phyloP scores from a whole-genome alignment of 2,113 vertebrate species.

The Tinamus guttatus region DNA sequence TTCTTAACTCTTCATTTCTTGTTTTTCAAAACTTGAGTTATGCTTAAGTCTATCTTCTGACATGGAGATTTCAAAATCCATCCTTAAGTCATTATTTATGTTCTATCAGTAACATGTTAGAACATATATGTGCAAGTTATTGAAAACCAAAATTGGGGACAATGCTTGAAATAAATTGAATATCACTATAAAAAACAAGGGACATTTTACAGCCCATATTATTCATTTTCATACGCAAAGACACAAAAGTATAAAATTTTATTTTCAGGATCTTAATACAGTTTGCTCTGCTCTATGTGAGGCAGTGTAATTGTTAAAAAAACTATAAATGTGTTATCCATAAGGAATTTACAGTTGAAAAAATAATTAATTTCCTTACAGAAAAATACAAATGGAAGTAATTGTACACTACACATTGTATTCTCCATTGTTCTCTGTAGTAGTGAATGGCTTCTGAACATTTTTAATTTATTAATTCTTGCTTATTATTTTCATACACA shows the following conservation, averaged over 20 bases:
- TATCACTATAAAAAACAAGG: not conserved
- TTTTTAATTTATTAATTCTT: not conserved
- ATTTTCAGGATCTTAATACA: not conserved
- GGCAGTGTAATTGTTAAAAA: not conserved
- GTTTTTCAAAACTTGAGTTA: not conserved
- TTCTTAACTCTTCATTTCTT: not conserved
- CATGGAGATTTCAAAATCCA: not conserved
- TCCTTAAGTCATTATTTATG: not conserved
- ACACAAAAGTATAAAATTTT: not conserved
- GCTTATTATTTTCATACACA: not conserved
- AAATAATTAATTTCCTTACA: not conserved
- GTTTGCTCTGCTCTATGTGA: accelerated
- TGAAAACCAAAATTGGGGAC: not conserved
- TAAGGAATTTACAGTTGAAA: not conserved
- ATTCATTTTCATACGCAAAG: not conserved
- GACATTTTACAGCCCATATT: not conserved
- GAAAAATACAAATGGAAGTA: not conserved
- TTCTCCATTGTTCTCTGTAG: not conserved
- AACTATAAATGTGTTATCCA: not conserved
- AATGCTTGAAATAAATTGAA: not conserved
- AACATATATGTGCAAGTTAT: not conserved
- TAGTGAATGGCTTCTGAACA: not conserved
- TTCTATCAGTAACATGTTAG: not conserved
- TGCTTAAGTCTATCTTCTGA: not conserved
- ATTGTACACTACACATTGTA: not conserved